These are phyloP conservation scores for Gallinago paraguaiae DNA, from an alignment of 2,113 vertebrate species.

Conservation along the genomic window DNA sequence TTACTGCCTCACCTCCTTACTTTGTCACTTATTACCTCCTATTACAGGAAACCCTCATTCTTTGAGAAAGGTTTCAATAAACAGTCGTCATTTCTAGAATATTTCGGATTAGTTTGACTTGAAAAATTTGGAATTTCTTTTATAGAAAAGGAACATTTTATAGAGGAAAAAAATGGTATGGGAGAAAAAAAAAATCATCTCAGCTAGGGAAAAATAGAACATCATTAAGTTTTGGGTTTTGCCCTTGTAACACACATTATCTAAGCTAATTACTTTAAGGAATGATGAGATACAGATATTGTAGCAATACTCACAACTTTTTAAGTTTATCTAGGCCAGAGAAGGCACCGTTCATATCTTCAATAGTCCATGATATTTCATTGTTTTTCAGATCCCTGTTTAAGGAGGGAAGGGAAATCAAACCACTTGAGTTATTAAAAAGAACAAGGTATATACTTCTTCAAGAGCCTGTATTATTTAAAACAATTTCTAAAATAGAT, in stretches of 20 bases:
- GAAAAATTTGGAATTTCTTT: background rate
- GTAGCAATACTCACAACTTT: conserved; percentile 83
- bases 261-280: background rate
- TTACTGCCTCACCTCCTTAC: too few species aligned
- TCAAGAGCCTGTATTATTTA: background rate
- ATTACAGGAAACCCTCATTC: background rate
- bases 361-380: conserved; percentile 97
- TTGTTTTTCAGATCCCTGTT: conserved; percentile 91
- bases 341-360: conserved; percentile 98
- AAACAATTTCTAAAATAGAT: background rate
- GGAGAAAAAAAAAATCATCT: background rate
- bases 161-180: background rate
- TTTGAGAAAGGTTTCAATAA: background rate
- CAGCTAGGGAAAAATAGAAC: background rate
- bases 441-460: background rate
- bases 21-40: background rate
- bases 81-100: background rate
- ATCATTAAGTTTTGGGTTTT: background rate
- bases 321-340: conserved; percentile 90
- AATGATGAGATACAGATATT: background rate
- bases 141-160: background rate
- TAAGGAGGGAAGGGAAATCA: background rate
- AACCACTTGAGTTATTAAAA: background rate
- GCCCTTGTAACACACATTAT: background rate
- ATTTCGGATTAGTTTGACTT: background rate